A percentile compares a stretch with the other conserved stretches of the same genome.
Conservation (phyloP, 92 coral and sea anemone species). For the Epizoanthus ramosus region DNA sequence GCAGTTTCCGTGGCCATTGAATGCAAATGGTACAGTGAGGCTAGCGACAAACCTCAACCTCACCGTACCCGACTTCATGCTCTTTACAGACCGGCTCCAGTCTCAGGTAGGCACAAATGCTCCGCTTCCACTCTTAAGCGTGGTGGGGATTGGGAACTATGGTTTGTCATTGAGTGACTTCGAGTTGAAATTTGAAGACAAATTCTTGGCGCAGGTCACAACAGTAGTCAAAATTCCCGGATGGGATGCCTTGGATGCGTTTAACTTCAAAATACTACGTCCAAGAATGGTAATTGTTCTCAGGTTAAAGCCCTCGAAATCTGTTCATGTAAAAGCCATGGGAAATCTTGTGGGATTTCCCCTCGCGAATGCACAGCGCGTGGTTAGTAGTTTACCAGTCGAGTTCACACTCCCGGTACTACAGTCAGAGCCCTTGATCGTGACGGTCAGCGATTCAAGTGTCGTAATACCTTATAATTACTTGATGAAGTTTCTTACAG, state of each 20-base stretch:
- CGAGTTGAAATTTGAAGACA: constrained; percentile 40
- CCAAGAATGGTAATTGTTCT: constrained; percentile 50
- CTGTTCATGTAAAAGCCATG: constrained; percentile 33
- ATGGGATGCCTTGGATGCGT: constrained; percentile 61
- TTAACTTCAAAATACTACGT: constrained; percentile 45
- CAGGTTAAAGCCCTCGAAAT: not conserved
- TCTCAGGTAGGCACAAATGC: constrained; percentile 57
- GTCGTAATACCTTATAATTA: constrained; percentile 30
- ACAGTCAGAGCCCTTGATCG: constrained; percentile 7
- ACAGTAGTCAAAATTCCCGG: constrained; percentile 51
- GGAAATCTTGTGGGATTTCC: constrained; percentile 39
- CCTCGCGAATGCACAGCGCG: not conserved
- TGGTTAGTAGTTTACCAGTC: constrained; percentile 36
- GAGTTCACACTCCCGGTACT: constrained; percentile 45
- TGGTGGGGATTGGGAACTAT: constrained; percentile 60
- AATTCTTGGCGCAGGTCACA: constrained; percentile 19
- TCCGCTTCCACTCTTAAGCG: constrained; percentile 43
- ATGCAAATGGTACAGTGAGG: constrained; percentile 46
- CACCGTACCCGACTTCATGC: constrained; percentile 53
- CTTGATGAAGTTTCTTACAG: constrained; percentile 41
- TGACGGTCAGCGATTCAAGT: constrained; percentile 11
- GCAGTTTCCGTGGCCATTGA: constrained; percentile 67
- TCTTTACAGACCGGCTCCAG: constrained; percentile 27
- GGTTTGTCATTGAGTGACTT: constrained; percentile 53
- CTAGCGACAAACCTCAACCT: constrained; percentile 29